Conservation (phyloP, 2,113 vertebrate species). For the Pelecanus crispus region DNA sequence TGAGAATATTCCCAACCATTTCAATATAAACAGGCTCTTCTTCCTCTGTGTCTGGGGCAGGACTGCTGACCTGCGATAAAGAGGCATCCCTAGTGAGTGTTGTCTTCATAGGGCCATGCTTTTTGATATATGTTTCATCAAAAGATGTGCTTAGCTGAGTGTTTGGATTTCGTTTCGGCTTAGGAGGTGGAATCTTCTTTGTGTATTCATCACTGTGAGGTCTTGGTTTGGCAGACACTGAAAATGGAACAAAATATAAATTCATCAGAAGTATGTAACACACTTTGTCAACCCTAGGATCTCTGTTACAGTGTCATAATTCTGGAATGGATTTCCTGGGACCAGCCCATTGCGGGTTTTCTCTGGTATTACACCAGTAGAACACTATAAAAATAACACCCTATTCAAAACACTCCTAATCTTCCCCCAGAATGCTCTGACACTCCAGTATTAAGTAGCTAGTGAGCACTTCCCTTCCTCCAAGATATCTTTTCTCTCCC, state of each 20-base stretch:
- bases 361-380: not conserved
- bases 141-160: conserved; percentile 96
- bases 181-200: conserved; percentile 94
- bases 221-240: conserved; percentile 77
- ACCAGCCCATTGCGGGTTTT: not conserved
- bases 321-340: not conserved
- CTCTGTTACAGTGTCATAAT: not conserved
- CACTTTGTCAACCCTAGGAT: not conserved
- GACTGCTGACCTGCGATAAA: conserved; percentile 79
- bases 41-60: conserved; percentile 79
- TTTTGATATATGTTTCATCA: conserved; percentile 89
- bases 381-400: not conserved
- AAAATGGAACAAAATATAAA: not conserved
- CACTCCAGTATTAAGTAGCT: not conserved
- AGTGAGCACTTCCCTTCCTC: not conserved
- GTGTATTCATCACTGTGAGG: conserved; percentile 88
- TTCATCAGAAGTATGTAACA: not conserved
- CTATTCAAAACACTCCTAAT: not conserved
- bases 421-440: not conserved
- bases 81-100: conserved; percentile 76
- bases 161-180: conserved; percentile 93
- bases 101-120: conserved; percentile 76
- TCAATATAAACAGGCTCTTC: conserved; percentile 97
- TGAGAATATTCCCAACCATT: conserved; percentile 94
- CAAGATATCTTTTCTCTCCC: not conserved